A percentile compares a stretch with the other conserved stretches of the same genome.
These are phyloP conservation scores for Columba janthina DNA, from an alignment of 2,113 vertebrate species.

Conservation along the genomic window DNA sequence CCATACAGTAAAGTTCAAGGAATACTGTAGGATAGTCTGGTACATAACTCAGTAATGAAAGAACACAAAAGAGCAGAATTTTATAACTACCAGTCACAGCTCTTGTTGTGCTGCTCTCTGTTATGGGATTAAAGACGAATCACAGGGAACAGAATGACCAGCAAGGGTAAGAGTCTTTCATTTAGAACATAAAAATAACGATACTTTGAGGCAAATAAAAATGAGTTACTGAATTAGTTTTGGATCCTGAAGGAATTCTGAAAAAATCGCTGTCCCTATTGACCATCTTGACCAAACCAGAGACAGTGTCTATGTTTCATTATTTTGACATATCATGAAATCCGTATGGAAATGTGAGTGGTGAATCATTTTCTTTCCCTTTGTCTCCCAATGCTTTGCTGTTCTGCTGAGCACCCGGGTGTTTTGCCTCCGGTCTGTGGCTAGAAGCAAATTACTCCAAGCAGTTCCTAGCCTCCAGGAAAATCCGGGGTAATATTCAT, in stretches of 20 bases:
- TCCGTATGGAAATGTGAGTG: fast-evolving
- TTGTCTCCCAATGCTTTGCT: background rate
- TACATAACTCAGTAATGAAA: background rate
- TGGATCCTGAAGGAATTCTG: background rate
- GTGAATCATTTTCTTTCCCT: background rate
- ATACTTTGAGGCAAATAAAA: background rate
- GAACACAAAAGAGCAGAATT: background rate
- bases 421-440: background rate
- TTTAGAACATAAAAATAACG: background rate
- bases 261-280: background rate
- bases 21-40: background rate
- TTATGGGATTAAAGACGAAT: background rate
- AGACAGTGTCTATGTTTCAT: background rate
- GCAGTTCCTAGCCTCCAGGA: background rate
- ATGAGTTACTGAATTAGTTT: background rate
- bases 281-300: background rate
- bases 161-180: background rate
- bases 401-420: background rate
- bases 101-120: background rate
- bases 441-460: background rate
- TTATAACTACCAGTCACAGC: background rate
- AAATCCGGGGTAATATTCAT: background rate
- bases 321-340: background rate
- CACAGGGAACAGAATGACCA: background rate
- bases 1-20: background rate